Conservation (phyloP, 2,113 vertebrate genomes). For the Hylia prasina region DNA sequence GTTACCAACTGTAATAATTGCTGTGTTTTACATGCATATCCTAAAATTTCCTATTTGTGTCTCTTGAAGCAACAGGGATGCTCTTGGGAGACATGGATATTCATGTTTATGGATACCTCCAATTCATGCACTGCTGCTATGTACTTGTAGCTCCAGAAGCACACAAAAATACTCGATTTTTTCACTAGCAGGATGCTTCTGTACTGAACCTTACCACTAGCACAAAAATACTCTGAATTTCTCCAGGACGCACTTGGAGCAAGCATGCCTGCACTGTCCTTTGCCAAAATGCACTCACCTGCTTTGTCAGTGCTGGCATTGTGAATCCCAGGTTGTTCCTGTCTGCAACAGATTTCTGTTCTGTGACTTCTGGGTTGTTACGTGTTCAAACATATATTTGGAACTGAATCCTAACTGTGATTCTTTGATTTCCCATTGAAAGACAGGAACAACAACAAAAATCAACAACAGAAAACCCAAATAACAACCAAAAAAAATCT, state of each 20-base stretch:
- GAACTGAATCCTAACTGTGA: neutral
- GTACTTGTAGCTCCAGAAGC: neutral
- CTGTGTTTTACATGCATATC: neutral
- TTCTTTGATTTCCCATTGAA: neutral
- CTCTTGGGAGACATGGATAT: neutral
- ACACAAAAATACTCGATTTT: neutral
- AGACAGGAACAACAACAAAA: neutral
- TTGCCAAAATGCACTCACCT: neutral
- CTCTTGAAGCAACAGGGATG: neutral
- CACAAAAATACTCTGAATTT: neutral
- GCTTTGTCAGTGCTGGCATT: neutral
- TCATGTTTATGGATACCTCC: neutral
- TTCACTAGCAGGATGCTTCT: neutral
- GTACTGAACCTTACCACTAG: neutral
- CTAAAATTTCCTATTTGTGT: neutral
- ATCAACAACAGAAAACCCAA: neutral
- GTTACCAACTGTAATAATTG: neutral
- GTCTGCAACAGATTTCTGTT: neutral
- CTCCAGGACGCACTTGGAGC: neutral
- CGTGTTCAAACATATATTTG: neutral
- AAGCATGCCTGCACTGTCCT: neutral
- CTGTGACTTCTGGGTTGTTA: neutral
- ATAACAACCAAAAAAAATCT: neutral
- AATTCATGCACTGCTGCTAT: neutral
- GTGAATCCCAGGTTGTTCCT: neutral